Evolutionary conservation across 1,140 invertebrate genomes (phyloP), one percentile per base, ranked within the genome.

Genomic region (Dendrolimus kikuchii): DNA sequence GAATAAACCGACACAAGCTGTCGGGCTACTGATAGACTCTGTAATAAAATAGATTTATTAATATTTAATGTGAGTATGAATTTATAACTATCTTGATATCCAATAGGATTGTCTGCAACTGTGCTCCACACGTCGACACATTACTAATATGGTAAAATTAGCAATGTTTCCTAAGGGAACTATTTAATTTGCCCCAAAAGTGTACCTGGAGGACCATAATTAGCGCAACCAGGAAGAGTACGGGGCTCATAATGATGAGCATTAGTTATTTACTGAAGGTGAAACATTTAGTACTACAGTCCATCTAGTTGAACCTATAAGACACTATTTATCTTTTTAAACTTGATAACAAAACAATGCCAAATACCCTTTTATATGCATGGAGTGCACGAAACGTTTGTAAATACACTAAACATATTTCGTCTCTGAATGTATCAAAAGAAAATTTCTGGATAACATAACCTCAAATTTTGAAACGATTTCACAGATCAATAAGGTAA

Each of bases 1-100:
- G 90, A 93, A 78, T 98, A 98, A 7, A 99, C 95, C 80, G 93
- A 95, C 77, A 99, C 93, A 53, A 99, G 88, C 41, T 98, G 98
- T 82, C 98, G 91, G 70, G 96, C 94, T 77, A 93, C 90, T 74
- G 93, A 93, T 81, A 93, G 88, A 88, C 92, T 92, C 93, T 94
- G 73, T 7, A 89, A 89, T 52, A 62, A 60, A 59, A 63, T 53
- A 49, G 8, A 23, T n/a, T 48, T 40, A 41, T 47, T 6, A 36
- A 7, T 38, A 37, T 48, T 48, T 5, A 45, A 44, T 45, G 3
- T 9, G n/a, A 45, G 6, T 4, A 45, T 45, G 4, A 45, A n/a
- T 45, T 45, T 23, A 23, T 23, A 3, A 23, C 3, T 23, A 23
- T 23, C 23, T 23, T 23, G 23, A 23, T 23, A 23, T 23, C 23